Base-by-base conservation (phyloP, 2,113 vertebrate species). In the Halcyon malimbica region DNA sequence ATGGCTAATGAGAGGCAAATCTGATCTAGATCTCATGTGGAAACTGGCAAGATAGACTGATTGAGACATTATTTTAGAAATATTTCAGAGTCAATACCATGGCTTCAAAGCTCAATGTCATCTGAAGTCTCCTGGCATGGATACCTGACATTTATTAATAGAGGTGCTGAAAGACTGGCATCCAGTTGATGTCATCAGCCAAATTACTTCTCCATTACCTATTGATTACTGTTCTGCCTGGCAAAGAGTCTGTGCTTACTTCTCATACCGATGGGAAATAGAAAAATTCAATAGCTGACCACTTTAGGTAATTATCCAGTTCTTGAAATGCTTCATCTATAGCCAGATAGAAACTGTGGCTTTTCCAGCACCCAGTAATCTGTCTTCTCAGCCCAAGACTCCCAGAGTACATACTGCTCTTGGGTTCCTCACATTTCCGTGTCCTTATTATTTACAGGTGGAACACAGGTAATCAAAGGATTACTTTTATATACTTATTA, bases 151-250 rank as follows among this genome's bases (percentile, higher is more conserved):
- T 82, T 80, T 91, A 86, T 94, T 93, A 93, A 92, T 96, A 87
- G 79, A 77, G 28, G 76, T 76, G 88, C 68, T 86, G 97, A 96
- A 90, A 89, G 53, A 89, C 76, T 91, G 64, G 83, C 33, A 90
- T 93, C 53, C 83, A 90, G 60, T 17, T 92, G 92, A 94, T 95
- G 84, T 79, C 88, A 93, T 75, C 57, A 91, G 74, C 62, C 76
- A 90, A 87, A 94, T 75, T 91, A 95, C 70, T 88, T 93, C 92
- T 96, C 93, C 82, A 63, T 93, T 93, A 84, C 28, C 13, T 93
- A 95, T 93, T 92, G 97, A 94, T 93, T 95, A 77, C 62, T 70
- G 25, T 35, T 71, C 84, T 94, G 48, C 33, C 62, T 86, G 81
- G 67, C 63, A 88, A 91, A 83, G 63, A 64, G 37, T 44, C 44